These are phyloP conservation scores for Microtus richardsoni DNA, from an alignment of 2,113 vertebrate species.

Conservation along the genomic window DNA sequence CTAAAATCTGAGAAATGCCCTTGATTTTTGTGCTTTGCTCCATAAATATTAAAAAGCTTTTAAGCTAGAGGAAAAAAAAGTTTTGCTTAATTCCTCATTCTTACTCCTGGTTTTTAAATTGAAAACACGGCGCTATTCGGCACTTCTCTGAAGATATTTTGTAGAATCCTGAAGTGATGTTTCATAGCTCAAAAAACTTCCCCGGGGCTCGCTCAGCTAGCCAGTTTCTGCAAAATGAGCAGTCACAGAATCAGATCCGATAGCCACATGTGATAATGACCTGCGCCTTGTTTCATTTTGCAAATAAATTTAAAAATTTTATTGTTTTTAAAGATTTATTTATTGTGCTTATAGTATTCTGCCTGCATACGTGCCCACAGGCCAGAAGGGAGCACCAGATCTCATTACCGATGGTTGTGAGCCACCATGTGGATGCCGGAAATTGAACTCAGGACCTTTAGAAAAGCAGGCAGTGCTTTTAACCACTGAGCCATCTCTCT, in stretches of 20 bases:
- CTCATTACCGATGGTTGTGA: too few species aligned
- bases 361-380: too few species aligned
- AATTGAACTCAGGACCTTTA: too few species aligned
- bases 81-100: constrained; percentile 32
- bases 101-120: background rate
- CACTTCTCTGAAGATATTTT: constrained; percentile 4
- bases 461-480: too few species aligned
- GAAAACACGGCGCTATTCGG: background rate
- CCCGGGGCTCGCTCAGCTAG: accelerated
- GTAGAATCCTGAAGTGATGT: background rate
- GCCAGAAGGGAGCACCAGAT: too few species aligned
- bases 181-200: background rate
- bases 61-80: background rate
- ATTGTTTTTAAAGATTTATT: background rate
- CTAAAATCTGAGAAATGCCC: background rate
- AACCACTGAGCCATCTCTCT: too few species aligned
- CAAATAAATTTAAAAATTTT: background rate
- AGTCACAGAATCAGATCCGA: background rate
- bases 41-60: background rate
- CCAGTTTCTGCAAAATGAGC: background rate
- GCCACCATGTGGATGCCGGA: too few species aligned
- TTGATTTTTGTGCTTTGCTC: constrained; percentile 19
- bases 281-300: constrained; percentile 20
- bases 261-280: background rate
- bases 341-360: too few species aligned